Percentiles rank a stretch among this genome's conserved stretches.
These are phyloP conservation scores for Gallinago nigripennis DNA, from an alignment of 2,797 vertebrate species.

Conservation along the genomic window DNA sequence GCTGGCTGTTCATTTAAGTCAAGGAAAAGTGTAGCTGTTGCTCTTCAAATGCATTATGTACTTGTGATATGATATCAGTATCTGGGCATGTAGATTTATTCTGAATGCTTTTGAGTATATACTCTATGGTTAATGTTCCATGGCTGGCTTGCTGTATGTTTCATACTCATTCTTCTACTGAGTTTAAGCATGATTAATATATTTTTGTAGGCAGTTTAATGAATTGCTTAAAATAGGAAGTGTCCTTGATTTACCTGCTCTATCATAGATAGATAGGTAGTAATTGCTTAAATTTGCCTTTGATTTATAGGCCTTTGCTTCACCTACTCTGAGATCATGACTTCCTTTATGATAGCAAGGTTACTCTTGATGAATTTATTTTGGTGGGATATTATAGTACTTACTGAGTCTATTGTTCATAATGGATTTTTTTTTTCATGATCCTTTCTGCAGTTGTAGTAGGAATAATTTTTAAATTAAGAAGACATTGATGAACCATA, in stretches of 20 bases:
- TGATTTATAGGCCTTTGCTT: conserved; percentile 1
- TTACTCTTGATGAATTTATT: not conserved
- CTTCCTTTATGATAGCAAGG: not conserved
- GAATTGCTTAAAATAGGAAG: conserved; percentile 29
- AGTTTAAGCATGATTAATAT: conserved; percentile 29
- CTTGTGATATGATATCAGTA: not conserved
- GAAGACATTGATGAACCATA: not conserved
- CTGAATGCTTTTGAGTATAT: not conserved
- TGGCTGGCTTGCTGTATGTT: not conserved
- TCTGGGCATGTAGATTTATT: not conserved
- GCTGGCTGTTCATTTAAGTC: not conserved
- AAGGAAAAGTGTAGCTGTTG: not conserved
- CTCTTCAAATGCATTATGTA: not conserved
- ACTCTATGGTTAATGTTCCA: not conserved
- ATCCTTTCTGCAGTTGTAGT: not conserved
- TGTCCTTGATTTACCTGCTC: conserved; percentile 18
- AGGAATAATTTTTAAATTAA: not conserved
- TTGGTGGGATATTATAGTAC: not conserved
- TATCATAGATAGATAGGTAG: not conserved
- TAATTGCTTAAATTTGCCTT: not conserved
- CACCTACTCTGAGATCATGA: not conserved
- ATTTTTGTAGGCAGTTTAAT: conserved; percentile 8
- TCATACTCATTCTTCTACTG: not conserved
- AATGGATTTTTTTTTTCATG: not conserved
- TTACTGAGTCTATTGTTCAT: not conserved